Conservation (phyloP, 2,113 vertebrate species). For the Leucoraja erinaceus region DNA sequence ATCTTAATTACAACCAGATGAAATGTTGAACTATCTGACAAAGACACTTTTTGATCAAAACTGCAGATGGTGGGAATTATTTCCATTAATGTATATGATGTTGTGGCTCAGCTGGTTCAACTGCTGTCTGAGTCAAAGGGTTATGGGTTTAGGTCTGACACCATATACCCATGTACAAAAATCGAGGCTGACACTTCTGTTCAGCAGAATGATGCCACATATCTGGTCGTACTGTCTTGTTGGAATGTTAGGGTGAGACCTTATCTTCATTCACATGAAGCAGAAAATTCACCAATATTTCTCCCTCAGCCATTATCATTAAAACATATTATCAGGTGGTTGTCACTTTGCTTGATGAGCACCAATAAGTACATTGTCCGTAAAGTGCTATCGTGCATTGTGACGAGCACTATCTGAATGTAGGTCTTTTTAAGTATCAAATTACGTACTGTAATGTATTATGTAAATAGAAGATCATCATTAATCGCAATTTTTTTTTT, state of each 20-base stretch:
- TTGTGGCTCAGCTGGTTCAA: background rate
- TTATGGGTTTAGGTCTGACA: background rate
- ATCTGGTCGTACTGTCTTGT: too few relatives aligned
- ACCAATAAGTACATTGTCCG: too few relatives aligned
- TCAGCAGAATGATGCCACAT: background rate
- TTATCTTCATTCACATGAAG: background rate
- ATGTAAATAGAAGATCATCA: too few relatives aligned
- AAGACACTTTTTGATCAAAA: background rate
- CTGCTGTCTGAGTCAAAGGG: background rate
- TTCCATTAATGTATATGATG: background rate
- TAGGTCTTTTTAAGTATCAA: too few relatives aligned
- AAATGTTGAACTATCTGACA: background rate
- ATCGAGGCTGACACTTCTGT: background rate
- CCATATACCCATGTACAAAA: background rate
- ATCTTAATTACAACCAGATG: background rate
- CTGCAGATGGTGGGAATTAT: background rate
- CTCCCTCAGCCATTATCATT: background rate
- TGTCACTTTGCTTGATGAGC: background rate
- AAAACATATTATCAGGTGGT: background rate
- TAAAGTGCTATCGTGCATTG: too few relatives aligned
- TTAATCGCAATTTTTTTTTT: too few relatives aligned
- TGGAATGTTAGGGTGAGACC: background rate
- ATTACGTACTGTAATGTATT: too few relatives aligned
- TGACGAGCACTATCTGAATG: too few relatives aligned
- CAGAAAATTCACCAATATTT: background rate